Evolutionary conservation across 2,888 invertebrate genomes (phyloP).

Genomic region (Beris chalybata): DNA sequence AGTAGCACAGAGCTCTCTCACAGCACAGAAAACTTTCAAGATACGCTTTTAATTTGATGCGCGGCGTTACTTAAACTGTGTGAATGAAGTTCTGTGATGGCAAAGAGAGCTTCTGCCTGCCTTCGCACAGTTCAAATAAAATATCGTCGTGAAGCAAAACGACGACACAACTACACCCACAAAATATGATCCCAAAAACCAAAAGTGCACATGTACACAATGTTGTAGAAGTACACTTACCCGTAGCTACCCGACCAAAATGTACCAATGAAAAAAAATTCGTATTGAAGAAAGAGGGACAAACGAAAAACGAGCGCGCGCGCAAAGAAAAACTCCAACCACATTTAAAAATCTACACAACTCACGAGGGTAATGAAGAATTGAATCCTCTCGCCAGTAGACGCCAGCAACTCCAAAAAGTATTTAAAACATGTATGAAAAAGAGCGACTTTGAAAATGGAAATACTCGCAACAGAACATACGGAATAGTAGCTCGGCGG

Average conservation of each 20-base stretch:
- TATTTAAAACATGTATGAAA: too few relatives aligned
- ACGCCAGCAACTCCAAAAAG: background rate
- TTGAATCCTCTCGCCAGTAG: background rate
- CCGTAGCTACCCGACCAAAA: background rate
- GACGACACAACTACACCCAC: slow-evolving; percentile 15
- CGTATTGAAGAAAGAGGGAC: background rate
- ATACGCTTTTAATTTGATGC: slow-evolving; percentile 46
- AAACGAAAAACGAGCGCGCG: slow-evolving; percentile 10
- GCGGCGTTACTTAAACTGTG: slow-evolving; percentile 43
- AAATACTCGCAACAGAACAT: too few relatives aligned
- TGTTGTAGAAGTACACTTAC: background rate
- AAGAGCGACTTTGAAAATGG: too few relatives aligned
- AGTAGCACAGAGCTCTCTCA: slow-evolving; percentile 17
- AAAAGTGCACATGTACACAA: slow-evolving; percentile 7
- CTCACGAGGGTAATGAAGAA: background rate
- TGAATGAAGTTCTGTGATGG: slow-evolving; percentile 10
- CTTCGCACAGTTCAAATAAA: slow-evolving; percentile 20
- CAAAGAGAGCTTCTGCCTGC: slow-evolving; percentile 26
- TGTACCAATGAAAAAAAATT: too few relatives aligned
- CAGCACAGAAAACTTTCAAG: slow-evolving; percentile 17
- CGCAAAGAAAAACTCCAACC: slow-evolving; percentile 10
- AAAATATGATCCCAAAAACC: slow-evolving; percentile 7
- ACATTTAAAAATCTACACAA: background rate
- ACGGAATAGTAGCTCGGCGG: slow-evolving; percentile 28
- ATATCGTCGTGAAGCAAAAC: slow-evolving; percentile 8